phyloP scores from a whole-genome alignment of 2,797 vertebrate species.

The Jordanella pulchra region DNA sequence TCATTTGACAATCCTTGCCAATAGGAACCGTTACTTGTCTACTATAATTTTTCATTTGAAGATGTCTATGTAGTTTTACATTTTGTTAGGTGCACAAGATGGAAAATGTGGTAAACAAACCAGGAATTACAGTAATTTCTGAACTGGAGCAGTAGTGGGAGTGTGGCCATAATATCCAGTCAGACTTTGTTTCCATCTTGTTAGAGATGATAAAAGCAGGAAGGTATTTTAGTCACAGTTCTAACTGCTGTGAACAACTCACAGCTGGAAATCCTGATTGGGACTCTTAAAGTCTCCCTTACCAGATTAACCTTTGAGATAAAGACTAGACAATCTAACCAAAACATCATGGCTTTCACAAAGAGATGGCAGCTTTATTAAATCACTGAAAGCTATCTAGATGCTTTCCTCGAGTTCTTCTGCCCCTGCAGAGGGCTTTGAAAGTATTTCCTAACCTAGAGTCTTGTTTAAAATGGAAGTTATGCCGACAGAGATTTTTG shows the following conservation, averaged over 20 bases:
- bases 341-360: neutral
- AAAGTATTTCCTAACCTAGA: neutral
- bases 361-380: conserved; percentile 35
- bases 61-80: too few relatives aligned
- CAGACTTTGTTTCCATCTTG: neutral
- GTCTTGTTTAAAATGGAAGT: conserved; percentile 20
- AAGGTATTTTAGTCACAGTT: neutral
- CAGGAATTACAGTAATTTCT: too few relatives aligned
- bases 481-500: conserved; percentile 15
- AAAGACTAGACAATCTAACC: neutral
- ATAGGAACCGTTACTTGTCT: too few relatives aligned
- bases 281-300: neutral
- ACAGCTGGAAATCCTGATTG: neutral
- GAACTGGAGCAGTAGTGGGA: too few relatives aligned
- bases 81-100: too few relatives aligned
- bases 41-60: too few relatives aligned
- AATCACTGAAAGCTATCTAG: neutral
- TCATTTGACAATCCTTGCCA: too few relatives aligned
- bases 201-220: neutral
- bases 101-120: too few relatives aligned
- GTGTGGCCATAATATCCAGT: too few relatives aligned
- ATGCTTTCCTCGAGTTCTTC: neutral
- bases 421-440: conserved; percentile 1
- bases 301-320: neutral
- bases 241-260: neutral